A percentile compares a stretch with the other conserved stretches of the same genome.
These are phyloP conservation scores for Chaetura pelagica DNA, from an alignment of 2,113 vertebrate species.

Conservation along the genomic window DNA sequence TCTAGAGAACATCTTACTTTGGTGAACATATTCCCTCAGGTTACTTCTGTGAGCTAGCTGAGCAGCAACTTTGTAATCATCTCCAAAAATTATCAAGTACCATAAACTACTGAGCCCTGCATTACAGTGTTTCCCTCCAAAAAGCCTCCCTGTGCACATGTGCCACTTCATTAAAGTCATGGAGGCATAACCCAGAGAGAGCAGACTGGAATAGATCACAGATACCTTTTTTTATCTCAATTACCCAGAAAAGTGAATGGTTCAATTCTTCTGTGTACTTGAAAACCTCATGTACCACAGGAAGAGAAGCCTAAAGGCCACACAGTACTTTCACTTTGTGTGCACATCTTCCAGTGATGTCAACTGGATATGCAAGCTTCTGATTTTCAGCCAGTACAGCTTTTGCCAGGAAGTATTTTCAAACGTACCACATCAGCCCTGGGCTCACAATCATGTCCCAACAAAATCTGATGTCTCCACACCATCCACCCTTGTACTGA, in stretches of 20 bases:
- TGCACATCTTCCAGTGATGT: slow-evolving; percentile 38
- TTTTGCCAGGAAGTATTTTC: slow-evolving; percentile 15
- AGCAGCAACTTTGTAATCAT: not conserved
- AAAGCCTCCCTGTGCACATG: not conserved
- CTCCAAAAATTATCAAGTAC: not conserved
- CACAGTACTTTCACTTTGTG: not conserved
- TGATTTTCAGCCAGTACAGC: not conserved
- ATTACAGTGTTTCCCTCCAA: not conserved
- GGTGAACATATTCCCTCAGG: not conserved
- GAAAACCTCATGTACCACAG: slow-evolving; percentile 12
- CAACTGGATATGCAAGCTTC: not conserved
- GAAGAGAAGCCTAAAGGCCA: slow-evolving; percentile 30
- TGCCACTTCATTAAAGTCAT: not conserved
- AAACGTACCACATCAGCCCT: not conserved
- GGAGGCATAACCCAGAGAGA: not conserved
- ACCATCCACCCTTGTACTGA: not conserved
- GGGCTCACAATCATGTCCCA: not conserved
- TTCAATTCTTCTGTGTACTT: not conserved
- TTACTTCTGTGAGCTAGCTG: not conserved
- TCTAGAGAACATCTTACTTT: not conserved
- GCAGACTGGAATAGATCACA: not conserved
- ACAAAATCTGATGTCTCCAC: not conserved
- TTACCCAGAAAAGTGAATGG: slow-evolving; percentile 35
- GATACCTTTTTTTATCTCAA: not conserved
- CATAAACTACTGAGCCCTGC: not conserved